Conservation (phyloP, 2,797 vertebrate genomes). For the Paguma larvata region DNA sequence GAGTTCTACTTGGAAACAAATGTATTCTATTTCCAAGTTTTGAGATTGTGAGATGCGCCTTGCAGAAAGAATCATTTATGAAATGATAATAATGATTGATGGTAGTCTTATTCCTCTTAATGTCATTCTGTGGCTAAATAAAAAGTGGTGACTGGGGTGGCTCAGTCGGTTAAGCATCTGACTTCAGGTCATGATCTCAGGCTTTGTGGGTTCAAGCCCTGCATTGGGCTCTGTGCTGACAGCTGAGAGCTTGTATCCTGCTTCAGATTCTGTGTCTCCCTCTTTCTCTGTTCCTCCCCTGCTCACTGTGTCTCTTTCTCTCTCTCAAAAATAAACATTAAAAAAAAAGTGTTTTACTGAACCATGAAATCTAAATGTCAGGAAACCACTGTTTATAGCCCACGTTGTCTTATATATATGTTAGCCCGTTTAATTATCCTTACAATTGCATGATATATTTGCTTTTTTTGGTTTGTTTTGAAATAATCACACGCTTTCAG, state of each 20-base stretch:
- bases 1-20: constrained; percentile 10
- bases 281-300: no score
- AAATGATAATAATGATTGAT: constrained; percentile 24
- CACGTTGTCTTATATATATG: neutral
- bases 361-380: neutral
- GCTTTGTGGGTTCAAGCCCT: no score
- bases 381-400: neutral
- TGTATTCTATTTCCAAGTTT: neutral
- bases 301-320: no score
- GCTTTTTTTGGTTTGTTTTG: neutral
- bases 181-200: no score
- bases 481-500: neutral
- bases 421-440: neutral
- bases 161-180: no score
- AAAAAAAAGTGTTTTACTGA: neutral
- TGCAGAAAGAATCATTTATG: constrained; percentile 28
- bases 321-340: no score
- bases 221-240: no score
- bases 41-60: neutral
- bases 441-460: neutral
- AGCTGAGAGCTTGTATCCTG: no score
- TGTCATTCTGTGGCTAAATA: neutral
- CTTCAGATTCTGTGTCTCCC: no score
- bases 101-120: constrained; percentile 8
- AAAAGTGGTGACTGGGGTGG: neutral